Evolutionary conservation across 2,797 vertebrate species (phyloP).

Genomic region (Scyliorhinus canicula): DNA sequence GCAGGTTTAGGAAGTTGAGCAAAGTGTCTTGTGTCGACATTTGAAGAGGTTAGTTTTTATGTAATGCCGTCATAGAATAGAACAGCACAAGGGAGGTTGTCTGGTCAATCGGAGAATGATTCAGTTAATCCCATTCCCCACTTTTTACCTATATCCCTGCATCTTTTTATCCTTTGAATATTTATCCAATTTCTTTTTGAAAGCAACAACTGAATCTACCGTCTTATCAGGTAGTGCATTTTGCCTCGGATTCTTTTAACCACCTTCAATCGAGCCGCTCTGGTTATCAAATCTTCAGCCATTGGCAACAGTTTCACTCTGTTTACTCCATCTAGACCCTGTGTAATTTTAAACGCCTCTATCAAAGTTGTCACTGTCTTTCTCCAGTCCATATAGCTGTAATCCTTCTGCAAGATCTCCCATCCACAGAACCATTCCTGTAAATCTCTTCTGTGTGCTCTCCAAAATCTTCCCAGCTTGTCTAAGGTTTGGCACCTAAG

Average conservation of each 20-base stretch:
- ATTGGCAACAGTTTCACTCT: neutral
- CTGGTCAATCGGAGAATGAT: neutral
- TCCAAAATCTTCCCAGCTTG: too few relatives aligned
- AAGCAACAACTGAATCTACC: neutral
- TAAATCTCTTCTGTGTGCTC: too few relatives aligned
- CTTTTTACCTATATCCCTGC: neutral
- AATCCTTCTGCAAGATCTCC: neutral
- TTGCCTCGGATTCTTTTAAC: neutral
- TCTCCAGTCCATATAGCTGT: neutral
- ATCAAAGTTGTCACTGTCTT: neutral
- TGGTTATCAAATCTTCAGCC: neutral
- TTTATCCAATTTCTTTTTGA: neutral
- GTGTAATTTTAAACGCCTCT: neutral
- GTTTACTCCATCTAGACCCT: neutral
- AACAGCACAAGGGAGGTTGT: neutral
- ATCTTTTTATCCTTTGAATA: neutral
- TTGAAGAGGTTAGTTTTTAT: neutral
- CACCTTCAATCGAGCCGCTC: neutral
- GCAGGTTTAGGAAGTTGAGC: neutral
- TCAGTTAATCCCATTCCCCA: too few relatives aligned
- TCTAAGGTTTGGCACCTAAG: too few relatives aligned
- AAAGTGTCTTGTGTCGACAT: neutral
- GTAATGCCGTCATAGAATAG: neutral
- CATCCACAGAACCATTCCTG: neutral
- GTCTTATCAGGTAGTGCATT: neutral